Conservation (phyloP, 2,888 invertebrate species). For the Caenorhabditis imperialis region DNA sequence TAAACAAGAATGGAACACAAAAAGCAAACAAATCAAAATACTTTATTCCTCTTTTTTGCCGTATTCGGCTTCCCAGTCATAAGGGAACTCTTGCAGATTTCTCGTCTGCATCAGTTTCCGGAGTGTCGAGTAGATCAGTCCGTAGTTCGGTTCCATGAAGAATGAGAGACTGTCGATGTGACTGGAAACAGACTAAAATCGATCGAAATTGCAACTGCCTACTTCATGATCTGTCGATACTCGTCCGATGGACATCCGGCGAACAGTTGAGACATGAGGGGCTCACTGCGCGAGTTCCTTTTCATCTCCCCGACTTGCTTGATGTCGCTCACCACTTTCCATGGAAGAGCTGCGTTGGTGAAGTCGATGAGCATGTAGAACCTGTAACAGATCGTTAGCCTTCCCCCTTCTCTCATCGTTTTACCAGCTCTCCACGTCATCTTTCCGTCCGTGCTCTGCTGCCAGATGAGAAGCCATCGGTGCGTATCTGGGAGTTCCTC, state of each 20-base stretch:
- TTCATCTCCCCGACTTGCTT: constrained; percentile 63
- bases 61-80: too few species aligned
- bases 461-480: constrained; percentile 66
- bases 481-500: constrained; percentile 73
- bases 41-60: too few species aligned
- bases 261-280: constrained; percentile 46
- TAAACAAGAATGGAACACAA: too few species aligned
- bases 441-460: constrained; percentile 68
- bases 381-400: constrained; percentile 4
- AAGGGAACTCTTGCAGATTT: constrained; percentile 35
- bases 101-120: constrained; percentile 35
- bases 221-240: constrained; percentile 54
- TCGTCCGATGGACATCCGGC: constrained; percentile 52
- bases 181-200: constrained; percentile 25
- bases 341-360: constrained; percentile 71
- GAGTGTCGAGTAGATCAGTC: constrained; percentile 56
- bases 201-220: neutral
- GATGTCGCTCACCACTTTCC: constrained; percentile 70
- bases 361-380: constrained; percentile 73
- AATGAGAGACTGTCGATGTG: constrained; percentile 54
- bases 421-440: constrained; percentile 69
- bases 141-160: constrained; percentile 59
- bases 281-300: constrained; percentile 41
- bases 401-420: neutral
- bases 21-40: too few species aligned